Percentiles rank a stretch among this genome's conserved stretches.
phyloP scores from a whole-genome alignment of 2,113 vertebrate species.

The Oophaga pumilio region DNA sequence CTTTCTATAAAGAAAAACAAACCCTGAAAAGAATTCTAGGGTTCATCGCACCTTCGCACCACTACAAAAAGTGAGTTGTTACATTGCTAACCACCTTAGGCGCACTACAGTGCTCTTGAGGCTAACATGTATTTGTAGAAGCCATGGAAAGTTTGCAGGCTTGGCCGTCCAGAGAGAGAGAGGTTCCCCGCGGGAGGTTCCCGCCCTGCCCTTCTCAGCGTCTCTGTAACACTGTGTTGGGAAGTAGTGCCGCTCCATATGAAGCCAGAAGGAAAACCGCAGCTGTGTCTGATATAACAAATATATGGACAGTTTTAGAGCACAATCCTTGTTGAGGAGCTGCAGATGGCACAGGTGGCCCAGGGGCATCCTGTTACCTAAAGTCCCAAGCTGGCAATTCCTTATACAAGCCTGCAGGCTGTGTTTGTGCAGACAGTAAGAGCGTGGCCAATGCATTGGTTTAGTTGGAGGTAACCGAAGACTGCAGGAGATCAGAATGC shows the following conservation, averaged over 20 bases:
- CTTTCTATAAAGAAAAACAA: constrained; percentile 51
- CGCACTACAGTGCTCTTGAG: constrained; percentile 30
- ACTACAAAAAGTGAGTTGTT: constrained; percentile 51
- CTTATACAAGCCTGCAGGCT: constrained; percentile 65
- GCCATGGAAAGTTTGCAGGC: constrained; percentile 54
- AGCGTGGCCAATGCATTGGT: constrained; percentile 64
- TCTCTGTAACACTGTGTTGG: constrained; percentile 56
- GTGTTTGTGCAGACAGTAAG: constrained; percentile 68
- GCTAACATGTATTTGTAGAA: constrained; percentile 44
- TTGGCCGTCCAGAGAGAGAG: constrained; percentile 23
- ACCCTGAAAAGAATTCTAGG: constrained; percentile 34
- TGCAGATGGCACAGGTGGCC: constrained; percentile 46
- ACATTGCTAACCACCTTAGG: constrained; percentile 17
- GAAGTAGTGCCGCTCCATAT: constrained; percentile 17
- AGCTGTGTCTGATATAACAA: constrained; percentile 51
- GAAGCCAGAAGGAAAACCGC: constrained; percentile 47
- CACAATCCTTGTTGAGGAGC: constrained; percentile 57
- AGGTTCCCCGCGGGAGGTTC: constrained; percentile 19
- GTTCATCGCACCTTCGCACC: constrained; percentile 46
- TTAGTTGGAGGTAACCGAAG: constrained; percentile 59
- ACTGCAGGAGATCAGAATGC: constrained; percentile 52
- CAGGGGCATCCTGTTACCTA: constrained; percentile 60
- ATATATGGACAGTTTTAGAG: constrained; percentile 44
- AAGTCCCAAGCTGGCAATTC: constrained; percentile 60
- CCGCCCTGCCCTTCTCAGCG: constrained; percentile 34